These are phyloP conservation scores for Hemicordylus capensis DNA, from an alignment of 2,113 vertebrate genomes.

Conservation along the genomic window DNA sequence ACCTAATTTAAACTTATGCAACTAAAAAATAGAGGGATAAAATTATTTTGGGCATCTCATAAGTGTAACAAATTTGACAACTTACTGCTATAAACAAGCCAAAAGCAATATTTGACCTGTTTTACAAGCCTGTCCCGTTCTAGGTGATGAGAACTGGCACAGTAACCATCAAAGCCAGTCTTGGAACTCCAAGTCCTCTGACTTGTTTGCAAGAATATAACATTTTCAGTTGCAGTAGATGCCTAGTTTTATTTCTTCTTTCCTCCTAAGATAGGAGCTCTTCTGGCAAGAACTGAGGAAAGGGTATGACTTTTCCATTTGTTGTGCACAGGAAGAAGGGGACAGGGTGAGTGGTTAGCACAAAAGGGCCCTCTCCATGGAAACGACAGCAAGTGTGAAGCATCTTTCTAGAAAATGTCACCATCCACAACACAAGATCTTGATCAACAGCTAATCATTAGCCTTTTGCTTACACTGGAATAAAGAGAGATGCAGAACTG, in stretches of 20 bases:
- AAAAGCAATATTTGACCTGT: not conserved
- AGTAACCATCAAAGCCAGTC: not conserved
- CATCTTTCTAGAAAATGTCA: conserved; percentile 30
- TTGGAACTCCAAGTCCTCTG: not conserved
- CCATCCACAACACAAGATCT: conserved; percentile 7
- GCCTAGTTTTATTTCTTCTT: not conserved
- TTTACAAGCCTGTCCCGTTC: conserved; percentile 5
- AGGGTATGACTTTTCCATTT: conserved; percentile 4
- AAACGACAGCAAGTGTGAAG: conserved; percentile 12
- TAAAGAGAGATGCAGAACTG: not conserved
- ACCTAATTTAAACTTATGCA: not conserved
- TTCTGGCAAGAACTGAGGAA: not conserved
- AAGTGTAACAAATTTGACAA: not conserved
- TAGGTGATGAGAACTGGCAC: not conserved
- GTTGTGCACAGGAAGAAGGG: not conserved
- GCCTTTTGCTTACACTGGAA: not conserved
- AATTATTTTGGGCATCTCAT: not conserved
- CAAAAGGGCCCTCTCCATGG: conserved; percentile 15
- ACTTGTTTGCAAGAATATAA: not conserved
- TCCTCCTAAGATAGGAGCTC: not conserved
- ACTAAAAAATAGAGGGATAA: not conserved
- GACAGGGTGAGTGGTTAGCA: not conserved
- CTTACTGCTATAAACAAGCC: not conserved
- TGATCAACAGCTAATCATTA: not conserved
- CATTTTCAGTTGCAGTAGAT: not conserved